These are phyloP conservation scores for Saxicola maurus DNA, from an alignment of 2,797 vertebrate species.

Conservation along the genomic window DNA sequence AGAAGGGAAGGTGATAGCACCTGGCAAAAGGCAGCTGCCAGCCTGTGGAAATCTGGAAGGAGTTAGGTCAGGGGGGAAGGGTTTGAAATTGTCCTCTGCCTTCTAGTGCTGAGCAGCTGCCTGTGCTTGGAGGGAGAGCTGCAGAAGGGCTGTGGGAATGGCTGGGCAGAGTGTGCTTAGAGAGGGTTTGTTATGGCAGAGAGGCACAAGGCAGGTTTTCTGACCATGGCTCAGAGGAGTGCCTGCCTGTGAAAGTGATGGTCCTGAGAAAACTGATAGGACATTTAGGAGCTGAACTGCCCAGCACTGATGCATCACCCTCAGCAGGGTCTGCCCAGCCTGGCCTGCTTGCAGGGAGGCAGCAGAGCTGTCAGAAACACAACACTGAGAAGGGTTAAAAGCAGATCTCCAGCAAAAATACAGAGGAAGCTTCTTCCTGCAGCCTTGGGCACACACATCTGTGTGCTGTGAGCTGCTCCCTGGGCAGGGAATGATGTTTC, in stretches of 20 bases:
- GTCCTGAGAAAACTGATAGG: background rate
- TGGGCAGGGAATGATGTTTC: background rate
- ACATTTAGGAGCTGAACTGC: background rate
- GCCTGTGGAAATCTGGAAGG: background rate
- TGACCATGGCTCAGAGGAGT: background rate
- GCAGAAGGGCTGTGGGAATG: background rate
- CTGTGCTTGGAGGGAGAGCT: background rate
- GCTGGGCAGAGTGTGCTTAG: background rate
- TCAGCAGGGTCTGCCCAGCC: background rate
- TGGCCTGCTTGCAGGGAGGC: background rate
- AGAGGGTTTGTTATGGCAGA: background rate
- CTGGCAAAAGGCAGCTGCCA: slow-evolving; percentile 8
- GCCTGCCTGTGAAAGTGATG: background rate
- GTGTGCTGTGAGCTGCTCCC: background rate
- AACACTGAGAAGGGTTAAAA: background rate
- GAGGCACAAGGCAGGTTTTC: background rate
- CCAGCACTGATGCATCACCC: background rate
- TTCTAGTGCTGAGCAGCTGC: background rate
- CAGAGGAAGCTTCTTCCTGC: background rate
- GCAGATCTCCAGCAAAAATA: background rate
- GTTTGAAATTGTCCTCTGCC: background rate
- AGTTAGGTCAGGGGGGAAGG: background rate
- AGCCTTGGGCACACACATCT: background rate
- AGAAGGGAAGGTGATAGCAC: background rate
- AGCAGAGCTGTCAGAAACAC: background rate